Percentiles rank a stretch among this genome's conserved stretches.
These are phyloP conservation scores for Arrhopalites spinosus DNA, from an alignment of 2,888 invertebrate genomes.

Conservation along the genomic window DNA sequence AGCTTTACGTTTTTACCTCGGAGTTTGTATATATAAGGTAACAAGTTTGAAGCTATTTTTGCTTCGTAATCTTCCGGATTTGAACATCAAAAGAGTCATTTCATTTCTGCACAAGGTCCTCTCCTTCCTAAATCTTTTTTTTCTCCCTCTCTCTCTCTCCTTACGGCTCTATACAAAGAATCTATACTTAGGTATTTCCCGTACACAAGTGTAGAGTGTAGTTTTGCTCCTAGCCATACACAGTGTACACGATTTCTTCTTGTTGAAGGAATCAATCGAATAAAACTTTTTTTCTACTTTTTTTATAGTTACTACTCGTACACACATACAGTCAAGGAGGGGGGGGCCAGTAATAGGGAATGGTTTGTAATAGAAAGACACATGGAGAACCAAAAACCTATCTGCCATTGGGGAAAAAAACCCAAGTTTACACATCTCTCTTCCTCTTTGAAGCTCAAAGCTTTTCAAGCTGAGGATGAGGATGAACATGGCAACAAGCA, in stretches of 20 bases:
- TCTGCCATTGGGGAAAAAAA: slow-evolving; percentile 24
- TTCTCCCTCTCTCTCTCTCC: neutral
- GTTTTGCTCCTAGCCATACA: neutral
- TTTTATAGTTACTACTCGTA: neutral
- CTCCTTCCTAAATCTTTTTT: neutral
- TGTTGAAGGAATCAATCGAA: neutral
- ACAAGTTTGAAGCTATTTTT: neutral
- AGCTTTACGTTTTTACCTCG: neutral
- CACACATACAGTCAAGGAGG: too few species aligned
- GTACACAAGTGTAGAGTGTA: neutral
- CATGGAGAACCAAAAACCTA: slow-evolving; percentile 5
- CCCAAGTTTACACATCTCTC: neutral
- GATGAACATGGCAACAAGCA: neutral
- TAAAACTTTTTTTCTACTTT: neutral
- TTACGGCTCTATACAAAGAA: neutral
- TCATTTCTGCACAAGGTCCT: neutral
- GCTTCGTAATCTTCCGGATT: slow-evolving; percentile 37
- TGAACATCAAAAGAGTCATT: slow-evolving; percentile 30
- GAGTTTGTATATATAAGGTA: neutral
- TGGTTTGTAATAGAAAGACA: neutral
- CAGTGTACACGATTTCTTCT: neutral
- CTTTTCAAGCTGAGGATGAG: too few species aligned
- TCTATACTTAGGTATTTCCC: neutral
- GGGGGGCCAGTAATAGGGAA: too few species aligned
- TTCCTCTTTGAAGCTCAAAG: neutral